Percentiles rank a stretch among this genome's conserved stretches.
Conservation (phyloP, 2,113 vertebrate genomes). For the Patagioenas fasciata region DNA sequence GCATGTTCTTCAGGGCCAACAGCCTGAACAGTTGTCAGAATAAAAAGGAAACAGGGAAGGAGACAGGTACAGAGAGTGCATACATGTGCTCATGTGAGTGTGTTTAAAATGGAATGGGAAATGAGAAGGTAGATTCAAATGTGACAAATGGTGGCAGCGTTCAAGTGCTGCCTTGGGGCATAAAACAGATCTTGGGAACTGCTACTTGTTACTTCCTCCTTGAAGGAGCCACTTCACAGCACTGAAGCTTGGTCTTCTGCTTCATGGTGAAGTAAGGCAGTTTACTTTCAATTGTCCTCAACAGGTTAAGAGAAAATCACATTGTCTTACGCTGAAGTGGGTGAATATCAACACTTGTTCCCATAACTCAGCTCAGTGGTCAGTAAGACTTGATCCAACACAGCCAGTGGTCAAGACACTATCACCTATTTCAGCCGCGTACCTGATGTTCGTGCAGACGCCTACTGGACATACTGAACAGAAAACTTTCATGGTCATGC, state of each 20-base stretch:
- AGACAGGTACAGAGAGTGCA: neutral
- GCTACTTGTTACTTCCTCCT: neutral
- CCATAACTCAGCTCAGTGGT: neutral
- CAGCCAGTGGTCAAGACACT: neutral
- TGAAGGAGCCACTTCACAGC: neutral
- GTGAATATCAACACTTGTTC: neutral
- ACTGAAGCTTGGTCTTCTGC: neutral
- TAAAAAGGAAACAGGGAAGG: neutral
- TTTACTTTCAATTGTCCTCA: neutral
- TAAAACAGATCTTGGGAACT: neutral
- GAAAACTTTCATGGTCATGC: neutral
- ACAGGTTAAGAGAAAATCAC: neutral
- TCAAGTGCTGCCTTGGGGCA: neutral
- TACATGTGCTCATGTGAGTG: rapidly evolving
- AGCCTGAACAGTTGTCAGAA: neutral
- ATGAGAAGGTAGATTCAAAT: neutral
- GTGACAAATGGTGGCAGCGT: neutral
- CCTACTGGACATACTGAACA: neutral
- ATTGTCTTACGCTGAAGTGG: neutral
- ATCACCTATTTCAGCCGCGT: neutral
- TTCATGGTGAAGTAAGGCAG: neutral
- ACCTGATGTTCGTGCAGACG: neutral
- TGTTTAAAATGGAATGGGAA: neutral
- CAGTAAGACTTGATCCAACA: neutral
- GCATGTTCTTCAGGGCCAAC: neutral